Conservation (phyloP, 2,888 invertebrate genomes). For the Mantis religiosa region DNA sequence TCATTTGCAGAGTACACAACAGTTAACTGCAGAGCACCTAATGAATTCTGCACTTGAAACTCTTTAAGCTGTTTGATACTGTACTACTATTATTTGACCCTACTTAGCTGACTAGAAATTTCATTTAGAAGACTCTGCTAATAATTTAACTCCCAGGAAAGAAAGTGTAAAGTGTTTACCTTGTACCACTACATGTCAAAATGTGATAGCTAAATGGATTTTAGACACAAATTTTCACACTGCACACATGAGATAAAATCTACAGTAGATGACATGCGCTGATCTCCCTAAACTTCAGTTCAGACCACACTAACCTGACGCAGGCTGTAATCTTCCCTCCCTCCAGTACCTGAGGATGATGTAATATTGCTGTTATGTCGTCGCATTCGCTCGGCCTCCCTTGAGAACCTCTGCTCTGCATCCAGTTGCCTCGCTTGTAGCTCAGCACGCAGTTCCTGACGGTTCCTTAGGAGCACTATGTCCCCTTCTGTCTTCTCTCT, state of each 20-base stretch:
- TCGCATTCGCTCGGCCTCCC: constrained; percentile 45
- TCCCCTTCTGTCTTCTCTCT: constrained; percentile 88
- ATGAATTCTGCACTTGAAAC: neutral
- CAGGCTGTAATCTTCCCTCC: constrained; percentile 22
- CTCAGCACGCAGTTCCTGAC: constrained; percentile 47
- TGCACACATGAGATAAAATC: neutral
- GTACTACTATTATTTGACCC: neutral
- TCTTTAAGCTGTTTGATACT: neutral
- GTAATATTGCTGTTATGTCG: constrained; percentile 38
- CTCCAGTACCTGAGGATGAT: constrained; percentile 1
- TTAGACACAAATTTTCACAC: neutral
- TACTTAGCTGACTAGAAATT: neutral
- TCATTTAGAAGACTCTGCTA: neutral
- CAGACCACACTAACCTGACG: constrained; percentile 26
- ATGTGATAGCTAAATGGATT: neutral
- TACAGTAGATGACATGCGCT: neutral
- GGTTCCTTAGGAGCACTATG: constrained; percentile 70
- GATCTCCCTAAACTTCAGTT: neutral
- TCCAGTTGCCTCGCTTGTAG: constrained; percentile 49
- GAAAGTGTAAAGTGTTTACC: neutral
- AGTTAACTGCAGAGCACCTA: neutral
- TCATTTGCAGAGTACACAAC: neutral
- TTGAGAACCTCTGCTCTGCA: constrained; percentile 46
- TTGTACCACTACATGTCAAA: neutral
- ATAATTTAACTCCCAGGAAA: neutral